Evolutionary conservation across 2,888 invertebrate genomes (phyloP).

Genomic region (Gasteruption jaculator): DNA sequence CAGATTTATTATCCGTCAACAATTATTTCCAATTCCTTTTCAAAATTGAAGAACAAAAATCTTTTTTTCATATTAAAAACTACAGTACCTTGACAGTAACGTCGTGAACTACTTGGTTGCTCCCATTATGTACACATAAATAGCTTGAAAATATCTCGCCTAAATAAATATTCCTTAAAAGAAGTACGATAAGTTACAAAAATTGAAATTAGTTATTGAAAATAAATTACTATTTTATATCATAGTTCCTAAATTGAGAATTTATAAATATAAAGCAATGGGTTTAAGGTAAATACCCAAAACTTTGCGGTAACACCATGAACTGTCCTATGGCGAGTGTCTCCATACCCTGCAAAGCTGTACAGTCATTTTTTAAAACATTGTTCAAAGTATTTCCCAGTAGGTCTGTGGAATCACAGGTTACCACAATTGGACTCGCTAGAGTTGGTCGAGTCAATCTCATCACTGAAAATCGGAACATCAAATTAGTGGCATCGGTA

Average conservation of each 20-base stretch:
- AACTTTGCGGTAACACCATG: slow-evolving; percentile 90
- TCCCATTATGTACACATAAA: slow-evolving; percentile 95
- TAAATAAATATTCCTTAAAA: slow-evolving; percentile 81
- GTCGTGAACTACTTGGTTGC: slow-evolving; percentile 76
- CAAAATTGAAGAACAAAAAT: slow-evolving; percentile 4
- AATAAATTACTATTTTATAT: not conserved
- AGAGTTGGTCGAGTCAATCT: slow-evolving; percentile 88
- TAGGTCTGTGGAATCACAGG: slow-evolving; percentile 81
- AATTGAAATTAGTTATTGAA: not conserved
- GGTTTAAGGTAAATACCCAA: slow-evolving; percentile 64
- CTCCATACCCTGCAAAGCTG: slow-evolving; percentile 77
- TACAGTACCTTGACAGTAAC: slow-evolving; percentile 70
- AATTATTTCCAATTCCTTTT: not conserved
- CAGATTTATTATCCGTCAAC: no score
- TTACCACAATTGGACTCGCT: slow-evolving; percentile 74
- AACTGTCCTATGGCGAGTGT: slow-evolving; percentile 84
- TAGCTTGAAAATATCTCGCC: slow-evolving; percentile 99
- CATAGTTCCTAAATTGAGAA: not conserved
- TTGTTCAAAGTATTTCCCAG: slow-evolving; percentile 77
- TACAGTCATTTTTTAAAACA: slow-evolving; percentile 76
- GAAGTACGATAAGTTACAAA: not conserved
- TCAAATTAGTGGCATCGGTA: not conserved
- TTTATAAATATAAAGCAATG: not conserved
- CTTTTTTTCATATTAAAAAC: slow-evolving; percentile 7
- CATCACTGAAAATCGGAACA: slow-evolving; percentile 67